A percentile compares a stretch with the other conserved stretches of the same genome.
Evolutionary conservation across 2,797 vertebrate species (phyloP).

Genomic region (Poecile montanus): DNA sequence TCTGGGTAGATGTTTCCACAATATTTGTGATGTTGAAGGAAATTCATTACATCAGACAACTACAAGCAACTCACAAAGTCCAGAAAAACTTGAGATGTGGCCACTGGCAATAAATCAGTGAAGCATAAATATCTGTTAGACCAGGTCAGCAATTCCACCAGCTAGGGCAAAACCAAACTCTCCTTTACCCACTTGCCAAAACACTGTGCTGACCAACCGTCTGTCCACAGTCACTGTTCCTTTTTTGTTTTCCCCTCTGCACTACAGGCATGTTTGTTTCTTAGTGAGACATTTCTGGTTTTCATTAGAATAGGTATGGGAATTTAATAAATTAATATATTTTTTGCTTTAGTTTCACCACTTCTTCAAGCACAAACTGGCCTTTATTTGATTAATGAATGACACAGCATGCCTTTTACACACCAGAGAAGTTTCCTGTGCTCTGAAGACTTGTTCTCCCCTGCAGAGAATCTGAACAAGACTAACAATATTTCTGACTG

Average conservation of each 20-base stretch:
- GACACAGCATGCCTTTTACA: neutral
- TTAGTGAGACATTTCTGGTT: neutral
- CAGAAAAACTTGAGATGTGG: neutral
- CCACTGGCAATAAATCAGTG: neutral
- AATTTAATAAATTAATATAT: neutral
- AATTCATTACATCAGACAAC: neutral
- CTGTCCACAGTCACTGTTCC: neutral
- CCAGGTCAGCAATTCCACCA: neutral
- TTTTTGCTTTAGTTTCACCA: neutral
- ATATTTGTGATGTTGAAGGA: neutral
- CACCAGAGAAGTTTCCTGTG: neutral
- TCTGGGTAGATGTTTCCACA: neutral
- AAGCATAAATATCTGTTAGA: neutral
- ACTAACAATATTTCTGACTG: neutral
- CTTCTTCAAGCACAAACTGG: conserved; percentile 36
- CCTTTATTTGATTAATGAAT: conserved; percentile 48
- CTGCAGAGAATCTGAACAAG: neutral
- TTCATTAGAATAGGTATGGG: neutral
- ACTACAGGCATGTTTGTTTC: neutral
- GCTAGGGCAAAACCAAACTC: neutral
- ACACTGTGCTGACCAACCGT: neutral
- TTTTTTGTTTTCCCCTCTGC: fast-evolving
- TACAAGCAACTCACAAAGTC: neutral
- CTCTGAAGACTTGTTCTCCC: neutral
- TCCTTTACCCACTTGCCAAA: neutral